A percentile compares a stretch with the other conserved stretches of the same genome.
Evolutionary conservation across 2,888 invertebrate species (phyloP).

Genomic region (Mesorhabditis sp.): DNA sequence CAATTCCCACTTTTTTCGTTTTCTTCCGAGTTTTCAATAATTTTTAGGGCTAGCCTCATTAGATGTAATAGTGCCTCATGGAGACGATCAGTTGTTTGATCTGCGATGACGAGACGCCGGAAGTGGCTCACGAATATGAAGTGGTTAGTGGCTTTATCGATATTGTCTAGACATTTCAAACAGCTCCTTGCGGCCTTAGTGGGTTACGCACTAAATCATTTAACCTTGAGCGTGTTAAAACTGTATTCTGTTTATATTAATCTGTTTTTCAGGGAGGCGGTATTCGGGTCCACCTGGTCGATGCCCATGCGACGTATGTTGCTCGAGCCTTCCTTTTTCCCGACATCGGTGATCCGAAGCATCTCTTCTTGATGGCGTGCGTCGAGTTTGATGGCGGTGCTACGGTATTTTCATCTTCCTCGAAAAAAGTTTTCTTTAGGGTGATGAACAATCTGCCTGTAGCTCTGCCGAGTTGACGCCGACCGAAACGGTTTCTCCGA

Average conservation of each 20-base stretch:
- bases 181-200: no score
- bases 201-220: no score
- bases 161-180: no score
- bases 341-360: slow-evolving; percentile 6
- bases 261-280: no score
- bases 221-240: no score
- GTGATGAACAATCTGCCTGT: background rate
- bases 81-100: no score
- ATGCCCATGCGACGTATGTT: slow-evolving; percentile 8
- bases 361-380: slow-evolving; percentile 6
- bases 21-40: background rate
- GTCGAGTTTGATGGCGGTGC: slow-evolving; percentile 7
- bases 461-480: background rate
- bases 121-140: no score
- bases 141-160: no score
- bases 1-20: background rate
- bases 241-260: no score
- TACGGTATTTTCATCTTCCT: background rate
- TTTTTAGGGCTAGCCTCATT: background rate
- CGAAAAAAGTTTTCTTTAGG: background rate
- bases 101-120: no score
- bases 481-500: background rate
- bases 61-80: no score
- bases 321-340: slow-evolving; percentile 12
- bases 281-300: slow-evolving; percentile 11